Percentiles rank a stretch among this genome's conserved stretches.
Evolutionary conservation across 1,140 invertebrate genomes (phyloP).

Genomic region (Neoseiulus cucumeris): DNA sequence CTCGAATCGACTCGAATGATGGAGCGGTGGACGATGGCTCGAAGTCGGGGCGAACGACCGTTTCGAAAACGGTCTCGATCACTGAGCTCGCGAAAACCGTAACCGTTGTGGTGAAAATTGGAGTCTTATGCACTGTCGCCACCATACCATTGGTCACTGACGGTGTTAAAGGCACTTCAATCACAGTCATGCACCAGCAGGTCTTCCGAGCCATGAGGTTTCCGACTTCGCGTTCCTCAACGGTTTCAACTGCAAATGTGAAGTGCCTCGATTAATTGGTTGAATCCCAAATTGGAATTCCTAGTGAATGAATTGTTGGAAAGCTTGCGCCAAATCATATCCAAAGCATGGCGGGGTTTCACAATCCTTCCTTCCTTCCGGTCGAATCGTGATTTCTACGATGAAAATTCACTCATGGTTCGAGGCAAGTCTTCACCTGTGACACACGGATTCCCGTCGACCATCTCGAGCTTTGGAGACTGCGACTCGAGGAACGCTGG

Average conservation of each 20-base stretch:
- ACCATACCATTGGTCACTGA: neutral
- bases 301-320: no score
- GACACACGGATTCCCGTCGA: neutral
- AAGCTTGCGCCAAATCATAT: no score
- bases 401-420: no score
- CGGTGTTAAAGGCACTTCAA: neutral
- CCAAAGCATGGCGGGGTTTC: no score
- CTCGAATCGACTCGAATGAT: neutral
- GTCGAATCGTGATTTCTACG: no score
- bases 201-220: constrained; percentile 11
- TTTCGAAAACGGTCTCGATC: neutral
- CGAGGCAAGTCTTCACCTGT: neutral
- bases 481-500: neutral
- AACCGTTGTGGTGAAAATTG: neutral
- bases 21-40: neutral
- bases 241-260: neutral
- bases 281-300: no score
- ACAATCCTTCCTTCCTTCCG: no score
- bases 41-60: neutral
- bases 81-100: neutral
- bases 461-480: neutral
- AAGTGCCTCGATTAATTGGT: no score
- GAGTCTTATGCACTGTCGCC: neutral
- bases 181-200: constrained; percentile 9
- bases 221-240: neutral